Evolutionary conservation across 2,113 vertebrate genomes (phyloP).

Genomic region (Neogale vison): DNA sequence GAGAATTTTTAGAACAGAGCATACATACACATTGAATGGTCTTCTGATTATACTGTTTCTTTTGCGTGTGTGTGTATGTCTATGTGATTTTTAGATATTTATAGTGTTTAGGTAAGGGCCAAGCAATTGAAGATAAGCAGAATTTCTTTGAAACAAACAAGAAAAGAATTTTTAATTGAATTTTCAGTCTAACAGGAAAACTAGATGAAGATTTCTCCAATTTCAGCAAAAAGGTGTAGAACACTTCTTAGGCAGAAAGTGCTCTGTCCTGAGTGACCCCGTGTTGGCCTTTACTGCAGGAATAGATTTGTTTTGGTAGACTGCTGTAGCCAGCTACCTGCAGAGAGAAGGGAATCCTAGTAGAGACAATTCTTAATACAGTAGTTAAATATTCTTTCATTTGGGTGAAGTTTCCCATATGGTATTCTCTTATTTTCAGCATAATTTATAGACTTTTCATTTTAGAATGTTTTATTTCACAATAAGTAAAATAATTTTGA

Average conservation of each 20-base stretch:
- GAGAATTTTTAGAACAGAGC: constrained; percentile 57
- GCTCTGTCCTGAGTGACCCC: constrained; percentile 84
- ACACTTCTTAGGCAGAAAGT: constrained; percentile 85
- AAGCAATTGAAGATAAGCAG: constrained; percentile 68
- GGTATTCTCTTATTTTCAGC: constrained; percentile 72
- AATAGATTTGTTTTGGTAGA: constrained; percentile 94
- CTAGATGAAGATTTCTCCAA: constrained; percentile 83
- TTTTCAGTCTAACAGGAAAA: constrained; percentile 81
- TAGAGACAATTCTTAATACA: constrained; percentile 85
- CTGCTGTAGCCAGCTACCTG: constrained; percentile 90
- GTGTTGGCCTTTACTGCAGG: constrained; percentile 88
- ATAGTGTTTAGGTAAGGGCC: constrained; percentile 22
- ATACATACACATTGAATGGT: constrained; percentile 41
- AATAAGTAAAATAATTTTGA: neutral
- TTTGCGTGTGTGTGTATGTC: constrained; percentile 62
- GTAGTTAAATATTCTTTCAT: constrained; percentile 84
- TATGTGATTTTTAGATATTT: constrained; percentile 55
- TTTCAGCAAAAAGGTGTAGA: constrained; percentile 71
- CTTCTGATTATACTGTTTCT: constrained; percentile 57
- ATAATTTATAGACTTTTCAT: constrained; percentile 71
- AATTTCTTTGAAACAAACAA: constrained; percentile 75
- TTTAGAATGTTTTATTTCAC: constrained; percentile 62
- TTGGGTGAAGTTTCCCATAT: constrained; percentile 78
- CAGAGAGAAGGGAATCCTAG: constrained; percentile 91
- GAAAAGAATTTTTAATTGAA: constrained; percentile 84